Base-by-base conservation (phyloP, 2,113 vertebrate genomes). In the Calonectris borealis region DNA sequence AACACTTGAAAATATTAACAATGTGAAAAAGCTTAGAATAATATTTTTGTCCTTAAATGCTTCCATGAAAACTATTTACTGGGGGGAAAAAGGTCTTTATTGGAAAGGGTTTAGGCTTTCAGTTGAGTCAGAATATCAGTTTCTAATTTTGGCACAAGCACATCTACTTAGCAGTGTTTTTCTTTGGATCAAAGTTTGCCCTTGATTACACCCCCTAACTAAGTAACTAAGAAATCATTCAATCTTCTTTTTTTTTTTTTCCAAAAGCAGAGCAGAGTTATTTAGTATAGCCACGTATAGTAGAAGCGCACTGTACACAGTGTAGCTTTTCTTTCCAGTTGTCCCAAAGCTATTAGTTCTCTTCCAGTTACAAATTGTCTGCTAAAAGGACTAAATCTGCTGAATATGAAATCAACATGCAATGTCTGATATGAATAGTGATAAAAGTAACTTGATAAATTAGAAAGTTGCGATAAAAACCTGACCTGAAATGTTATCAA, bases 361-460 rank as follows among this genome's bases (percentile, higher is more conserved):
- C 79, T 85, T 95, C 90, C 76, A 32, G 83, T 96, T 95, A 91
- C 36, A 96, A 87, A 83, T 93, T 82, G 48, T 86, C 94, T 94
- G 83, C 76, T 40, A 91, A 85, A 97, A 96, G 90, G 90, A 91
- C 84, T 86, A 95, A 94, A 92, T 22, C 57, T 87, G 86, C 36
- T 96, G 66, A 89, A 81, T 89, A 58, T 90, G 88, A 92, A 97
- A 96, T 96, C 93, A 95, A 29, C 78, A 36, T 16, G 18, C 87
- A 90, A 61, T 8, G 46, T 90, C 90, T 96, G 72, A 61, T 96
- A 93, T 92, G 84, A 97, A 89, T 95, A 97, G 96, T 84, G 93
- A 95, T 96, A 95, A 89, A 95, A 93, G 36, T 93, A 96, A 96
- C 94, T 94, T 96, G 91, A 95, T 92, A 96, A 96, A 97, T 97